Evolutionary conservation across 2,113 vertebrate species (phyloP), one percentile per base, ranked within the genome.

Genomic region (Synodontis membranacea): DNA sequence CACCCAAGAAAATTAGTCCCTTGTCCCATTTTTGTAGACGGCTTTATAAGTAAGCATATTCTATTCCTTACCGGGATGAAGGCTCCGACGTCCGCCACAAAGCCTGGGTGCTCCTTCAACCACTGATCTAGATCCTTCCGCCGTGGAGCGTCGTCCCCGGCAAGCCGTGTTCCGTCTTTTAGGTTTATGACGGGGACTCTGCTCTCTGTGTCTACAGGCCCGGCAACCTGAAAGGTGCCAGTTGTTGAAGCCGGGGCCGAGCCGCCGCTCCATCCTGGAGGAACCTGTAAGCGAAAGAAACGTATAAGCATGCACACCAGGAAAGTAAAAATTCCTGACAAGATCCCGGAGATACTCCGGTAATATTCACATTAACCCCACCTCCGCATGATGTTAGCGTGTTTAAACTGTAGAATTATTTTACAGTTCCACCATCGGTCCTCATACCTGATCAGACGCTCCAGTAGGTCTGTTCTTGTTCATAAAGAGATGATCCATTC

Each of bases 141-240:
- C 91, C 92, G 96, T 12, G 98, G 98, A 34, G 98, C 98, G 87
- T 99, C 98, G 42, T 99, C 98, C 23, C 98, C 98, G 42, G 98
- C 97, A 12, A 99, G 96, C 79, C 98, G 96, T 31, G 97, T 99
- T 85, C 98, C 98, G 78, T 99, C 97, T 94, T 99, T 99, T 9
- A 99, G 94, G 91, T 99, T 98, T 93, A 99, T 99, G 84, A 99
- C 98, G 1, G 98, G 96, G 88, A 99, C 97, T 62, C 96, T 96
- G 92, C 93, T 97, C 87, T 99, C 98, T 0, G 90, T 94, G 89
- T 98, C 97, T n/a, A 90, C 88, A 1, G 96, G 62, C 82, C 92
- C 93, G 91, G 94, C 96, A 85, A 92, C 91, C 60, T 94, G 93
- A 87, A 85, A 66, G 76, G 83, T 95, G 39, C 92, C 85, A 84